Conservation (phyloP, 2,113 vertebrate species). For the Spea bombifrons region DNA sequence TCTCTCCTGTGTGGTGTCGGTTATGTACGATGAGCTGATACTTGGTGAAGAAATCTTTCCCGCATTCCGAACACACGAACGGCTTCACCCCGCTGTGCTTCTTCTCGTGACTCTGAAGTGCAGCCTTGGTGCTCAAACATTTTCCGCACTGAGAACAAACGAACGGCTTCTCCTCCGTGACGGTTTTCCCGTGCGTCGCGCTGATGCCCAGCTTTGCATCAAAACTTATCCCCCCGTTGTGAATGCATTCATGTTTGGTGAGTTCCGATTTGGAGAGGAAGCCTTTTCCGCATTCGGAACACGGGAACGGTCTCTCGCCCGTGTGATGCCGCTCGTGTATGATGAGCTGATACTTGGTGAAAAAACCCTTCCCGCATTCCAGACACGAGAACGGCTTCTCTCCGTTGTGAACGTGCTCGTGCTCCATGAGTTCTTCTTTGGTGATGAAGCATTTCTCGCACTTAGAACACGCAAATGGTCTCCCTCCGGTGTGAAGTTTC, state of each 20-base stretch:
- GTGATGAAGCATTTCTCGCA: too few species aligned
- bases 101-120: slow-evolving; percentile 20
- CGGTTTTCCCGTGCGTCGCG: slow-evolving; percentile 45
- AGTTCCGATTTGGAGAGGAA: slow-evolving; percentile 62
- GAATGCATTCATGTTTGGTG: slow-evolving; percentile 56
- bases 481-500: too few species aligned
- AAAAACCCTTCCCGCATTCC: slow-evolving; percentile 52
- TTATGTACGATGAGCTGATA: slow-evolving; percentile 54
- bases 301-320: slow-evolving; percentile 52
- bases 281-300: slow-evolving; percentile 59
- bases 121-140: slow-evolving; percentile 37
- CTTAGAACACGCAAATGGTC: too few species aligned
- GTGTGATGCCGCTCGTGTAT: slow-evolving; percentile 48
- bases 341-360: slow-evolving; percentile 45
- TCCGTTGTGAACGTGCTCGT: too few species aligned
- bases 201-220: slow-evolving; percentile 10
- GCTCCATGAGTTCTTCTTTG: too few species aligned
- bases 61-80: neutral
- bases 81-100: neutral
- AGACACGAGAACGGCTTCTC: too few species aligned
- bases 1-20: neutral
- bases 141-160: neutral
- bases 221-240: slow-evolving; percentile 52
- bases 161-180: neutral
- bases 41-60: slow-evolving; percentile 8